A percentile compares a stretch with the other conserved stretches of the same genome.
Evolutionary conservation across 2,888 invertebrate genomes (phyloP).

Genomic region (Allacma fusca): DNA sequence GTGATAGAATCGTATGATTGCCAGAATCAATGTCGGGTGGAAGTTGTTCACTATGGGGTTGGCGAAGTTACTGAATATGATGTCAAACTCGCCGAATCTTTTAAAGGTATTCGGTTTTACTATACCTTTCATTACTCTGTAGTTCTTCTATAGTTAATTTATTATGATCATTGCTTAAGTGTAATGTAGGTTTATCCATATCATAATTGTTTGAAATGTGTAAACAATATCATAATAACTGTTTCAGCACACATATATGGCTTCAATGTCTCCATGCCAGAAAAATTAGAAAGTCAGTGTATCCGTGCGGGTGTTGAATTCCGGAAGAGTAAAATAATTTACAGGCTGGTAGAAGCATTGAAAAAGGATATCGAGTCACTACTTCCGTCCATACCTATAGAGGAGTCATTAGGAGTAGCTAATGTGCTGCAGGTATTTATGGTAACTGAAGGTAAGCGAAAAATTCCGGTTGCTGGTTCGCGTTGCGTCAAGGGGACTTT

Average conservation of each 20-base stretch:
- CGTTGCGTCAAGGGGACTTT: conserved; percentile 81
- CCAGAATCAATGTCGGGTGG: conserved; percentile 75
- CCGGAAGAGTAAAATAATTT: conserved; percentile 86
- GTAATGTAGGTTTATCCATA: no score
- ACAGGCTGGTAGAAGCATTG: conserved; percentile 88
- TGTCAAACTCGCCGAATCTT: conserved; percentile 79
- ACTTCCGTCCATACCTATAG: conserved; percentile 77
- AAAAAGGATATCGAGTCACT: conserved; percentile 77
- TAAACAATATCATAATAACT: no score
- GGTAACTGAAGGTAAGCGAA: conserved; percentile 79
- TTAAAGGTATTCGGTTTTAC: conserved; percentile 71
- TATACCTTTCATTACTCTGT: no score
- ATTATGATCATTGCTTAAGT: no score
- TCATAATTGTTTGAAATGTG: no score
- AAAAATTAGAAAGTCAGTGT: conserved; percentile 66
- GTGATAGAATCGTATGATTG: conserved; percentile 83
- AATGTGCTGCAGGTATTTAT: conserved; percentile 83
- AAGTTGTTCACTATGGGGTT: conserved; percentile 88
- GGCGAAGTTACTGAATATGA: conserved; percentile 86
- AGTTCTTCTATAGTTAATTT: no score
- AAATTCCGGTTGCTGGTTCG: conserved; percentile 88
- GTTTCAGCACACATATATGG: conserved; percentile 81
- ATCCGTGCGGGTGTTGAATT: conserved; percentile 71
- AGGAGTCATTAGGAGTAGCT: conserved; percentile 86
- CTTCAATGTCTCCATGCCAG: conserved; percentile 77